phyloP scores from a whole-genome alignment of 2,888 invertebrate species.

The Plebejus argus region DNA sequence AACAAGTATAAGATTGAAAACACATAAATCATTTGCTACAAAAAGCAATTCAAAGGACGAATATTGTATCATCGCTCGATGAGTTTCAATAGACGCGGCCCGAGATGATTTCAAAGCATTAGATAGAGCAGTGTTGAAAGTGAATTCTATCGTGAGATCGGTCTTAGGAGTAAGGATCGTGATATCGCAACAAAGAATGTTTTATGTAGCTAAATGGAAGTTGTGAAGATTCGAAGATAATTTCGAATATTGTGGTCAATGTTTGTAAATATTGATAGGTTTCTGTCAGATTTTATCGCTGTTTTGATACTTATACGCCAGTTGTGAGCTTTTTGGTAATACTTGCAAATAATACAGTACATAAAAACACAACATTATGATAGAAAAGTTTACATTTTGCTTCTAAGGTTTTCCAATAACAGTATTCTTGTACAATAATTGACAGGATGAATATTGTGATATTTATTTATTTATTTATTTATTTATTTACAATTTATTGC shows the following conservation, averaged over 20 bases:
- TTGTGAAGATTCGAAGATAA: conserved; percentile 35
- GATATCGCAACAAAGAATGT: conserved; percentile 30
- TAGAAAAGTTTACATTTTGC: not conserved
- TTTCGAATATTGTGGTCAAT: conserved; percentile 56
- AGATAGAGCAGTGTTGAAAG: conserved; percentile 60
- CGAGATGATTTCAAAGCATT: conserved; percentile 54
- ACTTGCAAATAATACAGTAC: not conserved
- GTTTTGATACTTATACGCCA: conserved; percentile 18
- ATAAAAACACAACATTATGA: not conserved
- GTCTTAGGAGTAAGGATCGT: conserved; percentile 37
- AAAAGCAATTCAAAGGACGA: conserved; percentile 48
- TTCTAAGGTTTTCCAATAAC: too few species aligned
- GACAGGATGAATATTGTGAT: too few species aligned
- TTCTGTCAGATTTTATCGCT: conserved; percentile 32
- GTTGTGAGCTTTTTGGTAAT: not conserved
- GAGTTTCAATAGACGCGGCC: conserved; percentile 53
- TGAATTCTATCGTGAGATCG: conserved; percentile 62
- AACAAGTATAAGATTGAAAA: not conserved
- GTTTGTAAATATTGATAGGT: conserved; percentile 52
- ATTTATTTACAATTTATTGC: too few species aligned
- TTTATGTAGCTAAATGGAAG: conserved; percentile 25
- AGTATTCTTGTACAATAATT: too few species aligned
- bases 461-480: too few species aligned
- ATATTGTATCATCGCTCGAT: conserved; percentile 50
- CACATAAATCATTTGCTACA: conserved; percentile 12